Evolutionary conservation across 2,797 vertebrate species (phyloP), one percentile per base, ranked within the genome.

Genomic region (Meda fulgida): DNA sequence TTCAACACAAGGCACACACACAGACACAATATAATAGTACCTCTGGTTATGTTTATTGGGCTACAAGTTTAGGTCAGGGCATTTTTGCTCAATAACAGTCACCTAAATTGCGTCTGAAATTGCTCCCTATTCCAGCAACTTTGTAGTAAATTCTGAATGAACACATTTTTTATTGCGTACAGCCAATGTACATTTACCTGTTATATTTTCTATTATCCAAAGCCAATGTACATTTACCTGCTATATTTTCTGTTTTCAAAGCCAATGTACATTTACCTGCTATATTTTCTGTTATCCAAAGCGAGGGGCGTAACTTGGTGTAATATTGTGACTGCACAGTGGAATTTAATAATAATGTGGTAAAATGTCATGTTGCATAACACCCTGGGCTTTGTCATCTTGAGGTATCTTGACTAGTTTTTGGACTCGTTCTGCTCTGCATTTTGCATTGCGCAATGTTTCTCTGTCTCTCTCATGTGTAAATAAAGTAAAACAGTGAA

Each of bases 401-500:
- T 36, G 16, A 66, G 65, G 21, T 65, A 65, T 65, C 14, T n/a
- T 38, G 34, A 38, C 51, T 77, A 58, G 13, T 43, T 63, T 69
- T 78, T 16, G 76, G n/a, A 78, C 36, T 19, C 14, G 11, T 40
- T 36, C 23, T 78, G 36, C 36, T 19, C 23, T 63, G 23, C 38
- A 9, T 78, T 78, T 60, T 78, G 36, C 55, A 29, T 19, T 63
- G 36, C 0, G 0, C 36, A 16, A 60, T 58, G 36, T 78, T 43
- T 78, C 55, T 78, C 11, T 3, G 23, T 63, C 76, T 60, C 34
- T 26, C 14, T 78, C 23, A 26, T 26, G 23, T 60, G 8, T 29
- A 78, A 78, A 63, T 63, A 43, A 63, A 19, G 55, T 26, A 63
- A 78, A 78, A 43, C 55, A 63, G 55, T 66, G 55, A 75, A 71